A percentile compares a stretch with the other conserved stretches of the same genome.
Evolutionary conservation across 1,140 invertebrate genomes (phyloP).

Genomic region (Pemphigus obesinymphae): DNA sequence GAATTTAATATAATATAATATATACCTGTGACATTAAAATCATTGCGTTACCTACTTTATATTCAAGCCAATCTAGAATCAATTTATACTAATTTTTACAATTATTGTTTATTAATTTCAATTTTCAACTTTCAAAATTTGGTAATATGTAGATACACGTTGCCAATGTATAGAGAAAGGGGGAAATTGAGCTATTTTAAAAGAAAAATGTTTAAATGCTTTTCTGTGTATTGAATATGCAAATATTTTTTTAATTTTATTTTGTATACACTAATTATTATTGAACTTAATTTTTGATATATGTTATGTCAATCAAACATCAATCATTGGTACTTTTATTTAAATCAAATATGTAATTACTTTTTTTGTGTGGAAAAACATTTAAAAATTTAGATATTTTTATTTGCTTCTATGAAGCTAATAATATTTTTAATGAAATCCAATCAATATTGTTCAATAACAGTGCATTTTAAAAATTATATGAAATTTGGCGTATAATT

Average conservation of each 20-base stretch:
- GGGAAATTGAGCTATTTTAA: slow-evolving; percentile 16
- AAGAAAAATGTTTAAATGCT: not conserved
- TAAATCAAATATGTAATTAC: too few relatives aligned
- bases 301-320: too few relatives aligned
- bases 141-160: not conserved
- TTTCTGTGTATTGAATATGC: not conserved
- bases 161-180: not conserved
- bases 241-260: not conserved
- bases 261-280: not conserved
- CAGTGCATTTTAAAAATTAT: too few relatives aligned
- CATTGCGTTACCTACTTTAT: not conserved
- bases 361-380: too few relatives aligned
- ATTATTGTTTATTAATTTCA: not conserved
- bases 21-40: not conserved
- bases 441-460: too few relatives aligned
- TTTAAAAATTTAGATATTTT: too few relatives aligned
- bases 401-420: not conserved
- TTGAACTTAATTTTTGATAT: not conserved
- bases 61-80: not conserved
- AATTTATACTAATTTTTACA: slow-evolving; percentile 4
- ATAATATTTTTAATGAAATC: too few relatives aligned
- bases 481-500: too few relatives aligned
- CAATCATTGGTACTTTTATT: too few relatives aligned
- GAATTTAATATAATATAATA: not conserved
- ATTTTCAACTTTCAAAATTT: not conserved